Evolutionary conservation across 2,888 invertebrate species (phyloP).

Genomic region (Taphrorychus bicolor): DNA sequence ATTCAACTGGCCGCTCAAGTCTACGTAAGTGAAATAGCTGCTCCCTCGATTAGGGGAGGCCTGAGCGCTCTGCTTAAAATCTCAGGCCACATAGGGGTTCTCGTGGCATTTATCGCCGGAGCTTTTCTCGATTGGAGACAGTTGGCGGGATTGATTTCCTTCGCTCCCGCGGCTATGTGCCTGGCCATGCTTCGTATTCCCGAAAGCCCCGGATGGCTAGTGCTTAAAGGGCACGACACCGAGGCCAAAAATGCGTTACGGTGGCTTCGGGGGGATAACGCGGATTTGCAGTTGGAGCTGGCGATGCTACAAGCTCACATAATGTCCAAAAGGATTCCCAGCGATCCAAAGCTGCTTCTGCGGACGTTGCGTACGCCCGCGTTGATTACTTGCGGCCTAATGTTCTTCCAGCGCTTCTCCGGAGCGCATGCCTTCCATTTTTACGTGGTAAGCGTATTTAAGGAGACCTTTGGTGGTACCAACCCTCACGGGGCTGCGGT

Average conservation of each 20-base stretch:
- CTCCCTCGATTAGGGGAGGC: slow-evolving; percentile 85
- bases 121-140: slow-evolving; percentile 85
- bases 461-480: slow-evolving; percentile 81
- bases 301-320: slow-evolving; percentile 76
- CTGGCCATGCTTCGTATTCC: slow-evolving; percentile 80
- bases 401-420: slow-evolving; percentile 88
- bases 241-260: slow-evolving; percentile 78
- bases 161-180: slow-evolving; percentile 79
- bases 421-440: slow-evolving; percentile 87
- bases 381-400: slow-evolving; percentile 82
- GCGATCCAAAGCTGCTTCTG: slow-evolving; percentile 48
- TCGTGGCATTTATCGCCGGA: slow-evolving; percentile 84
- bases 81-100: slow-evolving; percentile 83
- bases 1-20: slow-evolving; percentile 64
- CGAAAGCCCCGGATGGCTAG: slow-evolving; percentile 87
- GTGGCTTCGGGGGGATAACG: slow-evolving; percentile 80
- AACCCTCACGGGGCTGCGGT: slow-evolving; percentile 86
- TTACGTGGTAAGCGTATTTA: slow-evolving; percentile 86
- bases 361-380: slow-evolving; percentile 72
- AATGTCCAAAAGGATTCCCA: slow-evolving; percentile 57
- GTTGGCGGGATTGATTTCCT: slow-evolving; percentile 80
- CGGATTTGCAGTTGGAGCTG: slow-evolving; percentile 78
- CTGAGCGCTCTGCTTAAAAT: slow-evolving; percentile 87
- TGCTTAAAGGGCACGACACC: slow-evolving; percentile 77
- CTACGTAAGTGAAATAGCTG: slow-evolving; percentile 91